phyloP scores from a whole-genome alignment of 2,797 vertebrate genomes.

The Setipinna tenuifilis region DNA sequence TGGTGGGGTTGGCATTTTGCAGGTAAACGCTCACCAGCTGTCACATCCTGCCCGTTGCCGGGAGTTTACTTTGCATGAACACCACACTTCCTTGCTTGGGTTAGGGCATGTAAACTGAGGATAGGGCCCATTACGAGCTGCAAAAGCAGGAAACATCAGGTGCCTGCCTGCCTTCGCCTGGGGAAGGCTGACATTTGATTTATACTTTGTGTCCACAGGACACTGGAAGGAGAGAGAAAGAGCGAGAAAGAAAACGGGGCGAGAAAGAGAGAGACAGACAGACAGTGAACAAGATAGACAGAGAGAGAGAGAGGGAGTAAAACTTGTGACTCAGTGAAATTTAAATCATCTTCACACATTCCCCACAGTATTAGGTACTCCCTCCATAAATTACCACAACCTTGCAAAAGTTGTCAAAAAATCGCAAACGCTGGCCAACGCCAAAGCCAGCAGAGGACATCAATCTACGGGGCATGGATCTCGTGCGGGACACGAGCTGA shows the following conservation, averaged over 20 bases:
- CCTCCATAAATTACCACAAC: constrained; percentile 10
- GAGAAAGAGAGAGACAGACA: neutral
- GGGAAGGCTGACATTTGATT: neutral
- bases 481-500: neutral
- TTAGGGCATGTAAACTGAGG: constrained; percentile 54
- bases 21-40: constrained; percentile 59
- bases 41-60: constrained; percentile 47
- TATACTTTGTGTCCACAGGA: constrained; percentile 4
- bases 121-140: constrained; percentile 50
- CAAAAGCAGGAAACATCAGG: constrained; percentile 52
- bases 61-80: constrained; percentile 54
- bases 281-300: neutral
- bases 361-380: neutral
- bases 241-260: neutral
- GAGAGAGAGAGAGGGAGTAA: neutral
- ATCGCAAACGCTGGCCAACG: constrained; percentile 37
- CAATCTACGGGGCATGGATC: constrained; percentile 32
- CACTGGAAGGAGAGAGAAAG: neutral
- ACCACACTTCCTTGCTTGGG: constrained; percentile 46
- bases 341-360: constrained; percentile 1
- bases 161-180: constrained; percentile 50
- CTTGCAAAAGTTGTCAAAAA: constrained; percentile 17
- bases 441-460: constrained; percentile 35
- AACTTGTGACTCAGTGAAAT: neutral
- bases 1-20: constrained; percentile 47